Percentiles rank a stretch among this genome's conserved stretches.
Evolutionary conservation across 2,888 invertebrate genomes (phyloP).

Genomic region (Chelonus formosanus): DNA sequence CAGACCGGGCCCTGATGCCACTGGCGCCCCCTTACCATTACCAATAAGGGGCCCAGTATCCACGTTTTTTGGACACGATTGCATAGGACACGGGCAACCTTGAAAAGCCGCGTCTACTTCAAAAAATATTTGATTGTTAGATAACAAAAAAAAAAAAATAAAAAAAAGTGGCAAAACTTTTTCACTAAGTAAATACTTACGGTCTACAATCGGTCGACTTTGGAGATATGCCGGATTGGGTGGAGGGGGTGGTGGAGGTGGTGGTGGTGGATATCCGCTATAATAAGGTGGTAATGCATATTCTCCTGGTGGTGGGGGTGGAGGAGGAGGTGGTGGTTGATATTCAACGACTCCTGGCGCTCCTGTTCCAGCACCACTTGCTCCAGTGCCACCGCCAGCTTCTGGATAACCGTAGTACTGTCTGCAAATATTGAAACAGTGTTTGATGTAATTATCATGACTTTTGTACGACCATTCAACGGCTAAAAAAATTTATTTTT

Average conservation of each 20-base stretch:
- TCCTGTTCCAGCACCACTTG: constrained; percentile 64
- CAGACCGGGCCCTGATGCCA: constrained; percentile 65
- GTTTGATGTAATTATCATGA: not conserved
- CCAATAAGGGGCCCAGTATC: constrained; percentile 98
- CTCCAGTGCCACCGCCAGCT: constrained; percentile 61
- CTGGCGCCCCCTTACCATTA: constrained; percentile 80
- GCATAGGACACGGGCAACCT: constrained; percentile 88
- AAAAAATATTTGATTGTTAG: not conserved
- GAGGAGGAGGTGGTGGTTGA: constrained; percentile 62
- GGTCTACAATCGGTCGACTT: constrained; percentile 63
- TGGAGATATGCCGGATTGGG: constrained; percentile 65
- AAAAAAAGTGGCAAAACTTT: not conserved
- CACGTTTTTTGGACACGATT: constrained; percentile 98
- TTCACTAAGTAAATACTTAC: constrained; percentile 48
- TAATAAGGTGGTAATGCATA: constrained; percentile 71
- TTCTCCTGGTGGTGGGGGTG: constrained; percentile 64
- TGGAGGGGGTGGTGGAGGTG: constrained; percentile 70
- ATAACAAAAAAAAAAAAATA: not conserved
- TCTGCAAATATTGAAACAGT: constrained; percentile 43
- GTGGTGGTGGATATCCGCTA: constrained; percentile 62
- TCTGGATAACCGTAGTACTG: constrained; percentile 62
- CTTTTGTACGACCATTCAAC: no score
- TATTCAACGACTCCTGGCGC: constrained; percentile 65
- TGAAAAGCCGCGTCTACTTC: constrained; percentile 70
- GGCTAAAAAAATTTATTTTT: no score